Percentiles rank a stretch among this genome's conserved stretches.
phyloP scores from a whole-genome alignment of 2,797 vertebrate genomes.

The Rhinogobio ventralis region DNA sequence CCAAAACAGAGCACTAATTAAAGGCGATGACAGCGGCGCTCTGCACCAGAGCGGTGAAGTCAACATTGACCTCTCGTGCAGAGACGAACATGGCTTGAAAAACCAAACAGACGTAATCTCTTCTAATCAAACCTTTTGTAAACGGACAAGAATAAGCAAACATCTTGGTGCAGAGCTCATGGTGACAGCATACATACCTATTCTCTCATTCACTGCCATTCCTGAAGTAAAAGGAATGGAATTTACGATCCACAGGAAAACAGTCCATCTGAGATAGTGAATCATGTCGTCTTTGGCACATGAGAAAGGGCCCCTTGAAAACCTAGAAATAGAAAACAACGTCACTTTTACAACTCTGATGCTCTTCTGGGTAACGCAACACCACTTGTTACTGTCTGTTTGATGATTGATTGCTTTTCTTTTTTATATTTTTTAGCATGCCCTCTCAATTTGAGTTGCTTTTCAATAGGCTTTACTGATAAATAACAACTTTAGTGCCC shows the following conservation, averaged over 20 bases:
- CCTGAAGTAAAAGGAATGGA: constrained; percentile 79
- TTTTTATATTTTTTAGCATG: background rate
- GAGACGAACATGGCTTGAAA: constrained; percentile 42
- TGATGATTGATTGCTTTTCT: background rate
- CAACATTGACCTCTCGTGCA: constrained; percentile 37
- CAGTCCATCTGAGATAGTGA: constrained; percentile 78
- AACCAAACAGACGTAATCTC: constrained; percentile 16
- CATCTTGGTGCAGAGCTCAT: constrained; percentile 7
- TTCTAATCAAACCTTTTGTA: constrained; percentile 13
- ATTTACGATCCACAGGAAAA: constrained; percentile 82
- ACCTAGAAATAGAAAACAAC: constrained; percentile 77
- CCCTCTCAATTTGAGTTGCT: background rate
- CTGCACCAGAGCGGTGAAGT: constrained; percentile 17
- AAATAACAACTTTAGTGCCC: background rate
- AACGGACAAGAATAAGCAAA: constrained; percentile 15
- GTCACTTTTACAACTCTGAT: constrained; percentile 52
- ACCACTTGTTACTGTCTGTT: constrained; percentile 11
- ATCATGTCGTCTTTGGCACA: constrained; percentile 84
- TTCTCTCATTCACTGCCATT: constrained; percentile 83
- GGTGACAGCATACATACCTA: constrained; percentile 80
- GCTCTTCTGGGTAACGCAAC: constrained; percentile 23
- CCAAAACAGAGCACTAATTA: constrained; percentile 47
- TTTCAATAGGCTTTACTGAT: background rate
- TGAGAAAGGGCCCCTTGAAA: constrained; percentile 74
- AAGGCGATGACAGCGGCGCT: constrained; percentile 32